Evolutionary conservation across 2,797 vertebrate genomes (phyloP).

Genomic region (Phrynocephalus vlangalii): DNA sequence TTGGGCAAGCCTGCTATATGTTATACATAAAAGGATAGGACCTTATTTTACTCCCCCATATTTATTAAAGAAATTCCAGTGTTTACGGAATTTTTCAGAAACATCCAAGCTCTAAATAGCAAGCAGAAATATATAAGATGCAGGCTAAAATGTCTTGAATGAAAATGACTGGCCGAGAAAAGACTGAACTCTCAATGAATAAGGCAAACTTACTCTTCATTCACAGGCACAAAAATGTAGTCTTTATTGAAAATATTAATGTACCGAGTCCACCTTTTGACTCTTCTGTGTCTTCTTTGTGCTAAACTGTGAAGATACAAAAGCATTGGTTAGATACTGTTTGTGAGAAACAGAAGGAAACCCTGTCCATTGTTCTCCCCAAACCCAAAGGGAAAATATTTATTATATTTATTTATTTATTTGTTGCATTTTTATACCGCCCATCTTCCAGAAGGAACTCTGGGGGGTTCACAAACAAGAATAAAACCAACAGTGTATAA

Average conservation of each 20-base stretch:
- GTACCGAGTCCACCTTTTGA: conserved; percentile 96
- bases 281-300: conserved; percentile 91
- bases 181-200: not conserved
- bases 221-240: conserved; percentile 97
- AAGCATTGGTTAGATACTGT: conserved; percentile 11
- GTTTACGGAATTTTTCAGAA: not conserved
- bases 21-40: not conserved
- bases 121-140: not conserved
- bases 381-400: not conserved
- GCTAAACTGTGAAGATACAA: conserved; percentile 82
- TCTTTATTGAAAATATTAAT: conserved; percentile 97
- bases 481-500: too few species aligned
- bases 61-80: not conserved
- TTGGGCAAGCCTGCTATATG: not conserved
- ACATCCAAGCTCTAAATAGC: not conserved
- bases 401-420: too few species aligned
- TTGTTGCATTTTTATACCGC: too few species aligned
- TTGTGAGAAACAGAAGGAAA: not conserved
- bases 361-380: not conserved
- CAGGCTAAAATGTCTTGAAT: not conserved
- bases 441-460: too few species aligned
- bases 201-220: conserved; percentile 93
- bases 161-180: not conserved
- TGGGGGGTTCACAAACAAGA: too few species aligned
- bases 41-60: not conserved